Base-by-base conservation (phyloP, 2,113 vertebrate genomes). In the Arenaria interpres region DNA sequence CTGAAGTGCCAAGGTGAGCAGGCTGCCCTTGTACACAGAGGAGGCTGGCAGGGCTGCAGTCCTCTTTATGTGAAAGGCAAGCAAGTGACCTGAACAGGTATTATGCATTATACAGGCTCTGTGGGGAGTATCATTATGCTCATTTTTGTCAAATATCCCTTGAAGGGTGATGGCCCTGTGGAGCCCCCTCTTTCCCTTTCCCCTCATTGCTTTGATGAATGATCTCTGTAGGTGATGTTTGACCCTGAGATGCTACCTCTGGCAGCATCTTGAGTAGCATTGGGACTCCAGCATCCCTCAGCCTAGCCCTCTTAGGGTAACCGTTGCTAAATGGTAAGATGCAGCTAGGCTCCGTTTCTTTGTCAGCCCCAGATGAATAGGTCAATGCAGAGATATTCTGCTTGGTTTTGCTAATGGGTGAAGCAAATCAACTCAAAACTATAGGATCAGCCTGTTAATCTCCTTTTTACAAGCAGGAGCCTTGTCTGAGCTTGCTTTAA, bases 11-110 rank as follows among this genome's bases (percentile, higher is more conserved):
- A 20, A 30, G 77, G 45, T n/a, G 50, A 77, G 50, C 54, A 45
- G 72, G n/a, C 39, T 96, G 51, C 43, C 23, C 62, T 75, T 0
- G 0, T 2, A 8, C 33, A 5, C 0, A 0, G 51, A 50, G 56
- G 37, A 37, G 39, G 33, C 33, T 88, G 2, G 1, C 8, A 19
- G 54, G 39, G 48, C 69, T 77, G 68, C 39, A 10, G 21, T 2
- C 5, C 9, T 51, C 8, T 21, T 66, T 14, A 17, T 2, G 10
- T 35, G 46, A 69, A 10, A 14, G 24, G 30, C n/a, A 81, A 85
- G 54, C 24, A 60, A 67, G 9, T 18, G 66, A 48, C 24, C 27
- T 25, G 48, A 50, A 33, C 10, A 57, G 53, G 32, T 35, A 10
- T 4, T 21, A 1, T 7, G 25, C 35, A 6, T 82, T 12, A 10